Conservation (phyloP, 2,113 vertebrate genomes). For the Anoplopoma fimbria region DNA sequence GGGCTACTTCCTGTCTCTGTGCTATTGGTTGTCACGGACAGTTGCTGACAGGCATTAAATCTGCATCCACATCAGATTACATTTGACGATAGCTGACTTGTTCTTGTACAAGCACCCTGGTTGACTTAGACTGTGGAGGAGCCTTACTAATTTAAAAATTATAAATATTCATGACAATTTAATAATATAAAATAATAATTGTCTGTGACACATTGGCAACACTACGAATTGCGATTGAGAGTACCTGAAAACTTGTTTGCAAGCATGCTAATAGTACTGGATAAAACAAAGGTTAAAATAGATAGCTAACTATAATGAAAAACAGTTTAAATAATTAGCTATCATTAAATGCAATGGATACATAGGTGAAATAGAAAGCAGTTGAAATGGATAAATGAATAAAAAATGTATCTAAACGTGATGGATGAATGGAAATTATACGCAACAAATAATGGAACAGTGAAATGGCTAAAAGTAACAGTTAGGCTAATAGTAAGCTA, state of each 20-base stretch:
- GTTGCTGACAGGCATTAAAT: neutral
- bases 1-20: neutral
- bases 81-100: constrained; percentile 4
- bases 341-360: neutral
- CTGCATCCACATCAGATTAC: neutral
- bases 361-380: neutral
- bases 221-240: neutral
- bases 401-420: neutral
- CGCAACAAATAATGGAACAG: neutral
- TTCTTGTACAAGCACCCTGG: neutral
- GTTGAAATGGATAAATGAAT: neutral
- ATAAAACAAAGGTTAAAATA: neutral
- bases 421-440: neutral
- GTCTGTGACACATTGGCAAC: neutral
- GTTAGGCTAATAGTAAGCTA: neutral
- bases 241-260: neutral
- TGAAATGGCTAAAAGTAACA: neutral
- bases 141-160: neutral
- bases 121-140: neutral
- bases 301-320: neutral
- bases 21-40: constrained; percentile 2
- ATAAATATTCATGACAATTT: neutral
- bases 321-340: neutral
- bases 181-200: neutral
- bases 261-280: neutral